phyloP scores from a whole-genome alignment of 2,888 invertebrate species.

The Caenorhabditis uteleia region DNA sequence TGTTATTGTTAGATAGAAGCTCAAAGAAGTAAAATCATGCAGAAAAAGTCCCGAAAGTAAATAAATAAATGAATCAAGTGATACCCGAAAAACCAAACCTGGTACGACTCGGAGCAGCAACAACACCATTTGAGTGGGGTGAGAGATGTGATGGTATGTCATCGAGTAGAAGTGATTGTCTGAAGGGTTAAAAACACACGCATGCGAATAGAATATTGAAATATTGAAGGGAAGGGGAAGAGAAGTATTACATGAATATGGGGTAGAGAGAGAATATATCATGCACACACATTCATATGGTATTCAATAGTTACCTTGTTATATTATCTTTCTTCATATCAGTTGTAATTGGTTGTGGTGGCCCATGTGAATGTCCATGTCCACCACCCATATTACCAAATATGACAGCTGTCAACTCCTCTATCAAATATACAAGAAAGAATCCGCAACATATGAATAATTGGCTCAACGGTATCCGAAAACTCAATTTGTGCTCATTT shows the following conservation, averaged over 20 bases:
- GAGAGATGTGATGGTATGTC: not conserved
- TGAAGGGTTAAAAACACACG: conserved; percentile 31
- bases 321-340: conserved; percentile 15
- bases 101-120: not conserved
- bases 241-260: too few species aligned
- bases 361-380: conserved; percentile 32
- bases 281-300: not conserved
- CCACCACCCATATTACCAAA: conserved; percentile 47
- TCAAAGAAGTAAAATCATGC: too few species aligned
- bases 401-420: conserved; percentile 58
- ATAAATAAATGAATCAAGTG: too few species aligned
- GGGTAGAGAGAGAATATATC: not conserved
- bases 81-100: too few species aligned
- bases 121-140: too few species aligned
- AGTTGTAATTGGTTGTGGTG: conserved; percentile 1
- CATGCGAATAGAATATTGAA: conserved; percentile 27
- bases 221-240: not conserved
- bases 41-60: too few species aligned
- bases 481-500: conserved; percentile 20
- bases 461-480: conserved; percentile 59
- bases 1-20: too few species aligned
- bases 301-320: conserved; percentile 7
- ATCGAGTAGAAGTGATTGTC: conserved; percentile 10
- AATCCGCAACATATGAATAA: conserved; percentile 65
- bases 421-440: conserved; percentile 66